Percentiles rank a stretch among this genome's conserved stretches.
These are phyloP conservation scores for Notothenia coriiceps DNA, from an alignment of 2,113 vertebrate genomes.

Conservation along the genomic window DNA sequence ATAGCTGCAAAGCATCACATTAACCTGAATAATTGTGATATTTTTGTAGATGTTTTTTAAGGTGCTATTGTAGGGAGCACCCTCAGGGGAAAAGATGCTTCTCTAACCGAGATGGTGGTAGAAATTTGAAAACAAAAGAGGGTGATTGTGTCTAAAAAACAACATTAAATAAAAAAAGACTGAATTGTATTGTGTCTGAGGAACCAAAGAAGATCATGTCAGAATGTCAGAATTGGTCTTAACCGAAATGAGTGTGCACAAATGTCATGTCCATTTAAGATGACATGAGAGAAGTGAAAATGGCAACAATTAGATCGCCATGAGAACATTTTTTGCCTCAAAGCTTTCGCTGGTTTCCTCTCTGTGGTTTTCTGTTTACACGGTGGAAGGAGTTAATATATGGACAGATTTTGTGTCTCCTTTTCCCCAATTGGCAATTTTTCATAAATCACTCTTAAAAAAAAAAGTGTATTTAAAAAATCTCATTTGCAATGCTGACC, in stretches of 20 bases:
- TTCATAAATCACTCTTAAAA: no score
- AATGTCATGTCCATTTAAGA: no score
- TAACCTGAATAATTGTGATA: background rate
- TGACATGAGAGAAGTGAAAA: no score
- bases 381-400: no score
- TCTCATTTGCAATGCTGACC: no score
- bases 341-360: no score
- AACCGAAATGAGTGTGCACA: background rate
- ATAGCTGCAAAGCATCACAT: background rate
- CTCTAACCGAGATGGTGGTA: background rate
- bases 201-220: background rate
- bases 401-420: no score
- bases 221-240: background rate
- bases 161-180: background rate
- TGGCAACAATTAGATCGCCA: no score
- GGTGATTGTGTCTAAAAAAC: background rate
- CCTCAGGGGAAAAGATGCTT: slow-evolving; percentile 37
- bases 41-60: slow-evolving; percentile 48
- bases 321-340: no score
- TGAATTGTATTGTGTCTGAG: background rate
- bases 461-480: no score
- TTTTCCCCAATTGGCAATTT: no score
- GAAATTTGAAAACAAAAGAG: background rate
- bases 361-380: no score
- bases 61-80: slow-evolving; percentile 30